phyloP scores from a whole-genome alignment of 2,113 vertebrate genomes.

The Eurypyga helias region DNA sequence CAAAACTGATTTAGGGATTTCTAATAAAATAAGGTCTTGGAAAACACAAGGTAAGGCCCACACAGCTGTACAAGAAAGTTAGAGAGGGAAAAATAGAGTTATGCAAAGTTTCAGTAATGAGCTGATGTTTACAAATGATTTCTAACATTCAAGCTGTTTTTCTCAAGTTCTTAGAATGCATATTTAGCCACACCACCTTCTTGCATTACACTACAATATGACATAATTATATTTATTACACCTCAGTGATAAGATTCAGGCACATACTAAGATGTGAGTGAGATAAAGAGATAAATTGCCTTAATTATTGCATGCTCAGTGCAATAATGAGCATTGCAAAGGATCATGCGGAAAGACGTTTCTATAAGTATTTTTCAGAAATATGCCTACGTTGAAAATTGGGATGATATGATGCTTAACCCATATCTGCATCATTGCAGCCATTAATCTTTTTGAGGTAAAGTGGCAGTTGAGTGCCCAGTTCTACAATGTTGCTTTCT shows the following conservation, averaged over 20 bases:
- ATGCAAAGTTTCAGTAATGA: neutral
- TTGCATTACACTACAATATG: neutral
- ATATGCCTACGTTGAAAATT: neutral
- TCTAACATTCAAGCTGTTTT: neutral
- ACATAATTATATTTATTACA: neutral
- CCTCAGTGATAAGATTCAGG: neutral
- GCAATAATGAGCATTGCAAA: neutral
- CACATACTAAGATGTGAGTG: neutral
- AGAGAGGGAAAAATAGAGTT: neutral
- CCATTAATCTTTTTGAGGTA: neutral
- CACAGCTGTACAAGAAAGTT: neutral
- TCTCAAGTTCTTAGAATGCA: neutral
- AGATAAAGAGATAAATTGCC: neutral
- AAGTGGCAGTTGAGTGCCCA: neutral
- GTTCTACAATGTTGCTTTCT: neutral
- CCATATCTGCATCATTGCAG: neutral
- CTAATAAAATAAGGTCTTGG: neutral
- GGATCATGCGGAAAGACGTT: neutral
- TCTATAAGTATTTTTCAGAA: neutral
- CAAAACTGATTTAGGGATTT: neutral
- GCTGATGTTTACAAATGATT: neutral
- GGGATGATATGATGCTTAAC: neutral
- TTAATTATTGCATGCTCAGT: neutral
- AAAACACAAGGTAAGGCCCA: neutral
- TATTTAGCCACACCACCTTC: neutral